Evolutionary conservation across 2,113 vertebrate species (phyloP).

Genomic region (Hippocampus mohnikei): DNA sequence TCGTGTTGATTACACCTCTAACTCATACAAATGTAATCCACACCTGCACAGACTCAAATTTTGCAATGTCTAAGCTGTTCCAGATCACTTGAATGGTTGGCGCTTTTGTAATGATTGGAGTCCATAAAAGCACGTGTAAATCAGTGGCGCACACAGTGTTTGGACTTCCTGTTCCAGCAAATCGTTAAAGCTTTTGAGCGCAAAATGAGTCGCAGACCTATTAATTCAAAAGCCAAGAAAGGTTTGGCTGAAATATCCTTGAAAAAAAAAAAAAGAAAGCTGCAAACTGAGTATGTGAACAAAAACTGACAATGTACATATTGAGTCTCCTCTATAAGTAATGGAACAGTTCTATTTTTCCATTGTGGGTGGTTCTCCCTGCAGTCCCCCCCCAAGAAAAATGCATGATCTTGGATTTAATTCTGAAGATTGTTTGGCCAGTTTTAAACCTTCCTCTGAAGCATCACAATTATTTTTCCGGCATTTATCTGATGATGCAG

Average conservation of each 20-base stretch:
- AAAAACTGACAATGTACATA: neutral
- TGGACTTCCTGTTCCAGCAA: neutral
- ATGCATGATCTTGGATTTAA: no score
- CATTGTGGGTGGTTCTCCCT: no score
- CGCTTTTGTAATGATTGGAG: neutral
- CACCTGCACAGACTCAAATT: neutral
- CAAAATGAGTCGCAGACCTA: neutral
- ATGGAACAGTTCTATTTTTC: no score
- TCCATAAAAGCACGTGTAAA: slow-evolving; percentile 5
- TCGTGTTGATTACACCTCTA: neutral
- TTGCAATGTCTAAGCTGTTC: neutral
- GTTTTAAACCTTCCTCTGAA: no score
- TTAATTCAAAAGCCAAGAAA: neutral
- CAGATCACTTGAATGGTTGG: neutral
- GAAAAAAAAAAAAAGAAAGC: neutral
- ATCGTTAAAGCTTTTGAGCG: slow-evolving; percentile 7
- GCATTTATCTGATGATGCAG: no score
- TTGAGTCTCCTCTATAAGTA: neutral
- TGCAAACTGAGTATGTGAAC: neutral
- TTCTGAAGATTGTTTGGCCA: no score
- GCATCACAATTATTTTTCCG: no score
- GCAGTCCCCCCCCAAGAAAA: no score
- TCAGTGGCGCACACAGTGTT: neutral
- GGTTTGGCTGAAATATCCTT: neutral
- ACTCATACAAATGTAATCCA: neutral